Conservation (phyloP, 35 echinoderm and acorn worm genomes). For the Patiria miniata region DNA sequence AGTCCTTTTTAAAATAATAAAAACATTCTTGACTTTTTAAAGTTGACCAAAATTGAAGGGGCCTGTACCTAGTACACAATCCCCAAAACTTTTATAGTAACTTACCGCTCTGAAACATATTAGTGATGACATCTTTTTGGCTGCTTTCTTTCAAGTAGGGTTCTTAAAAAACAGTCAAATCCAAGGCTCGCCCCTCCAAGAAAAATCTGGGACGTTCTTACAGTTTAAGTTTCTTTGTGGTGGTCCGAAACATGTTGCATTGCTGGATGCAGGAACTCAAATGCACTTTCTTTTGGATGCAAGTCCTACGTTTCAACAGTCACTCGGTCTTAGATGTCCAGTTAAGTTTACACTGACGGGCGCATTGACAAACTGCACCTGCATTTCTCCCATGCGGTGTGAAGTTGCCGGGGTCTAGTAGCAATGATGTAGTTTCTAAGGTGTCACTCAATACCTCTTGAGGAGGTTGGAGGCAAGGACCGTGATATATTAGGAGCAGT, state of each 20-base stretch:
- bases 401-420: neutral
- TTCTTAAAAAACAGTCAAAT: too few relatives aligned
- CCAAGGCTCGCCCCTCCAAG: too few relatives aligned
- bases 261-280: too few relatives aligned
- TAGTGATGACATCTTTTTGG: slow-evolving; percentile 29
- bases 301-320: neutral
- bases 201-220: too few relatives aligned
- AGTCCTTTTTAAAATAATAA: too few relatives aligned
- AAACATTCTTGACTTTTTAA: too few relatives aligned
- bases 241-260: too few relatives aligned
- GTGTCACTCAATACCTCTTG: neutral
- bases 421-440: neutral
- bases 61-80: too few relatives aligned
- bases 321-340: neutral
- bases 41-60: too few relatives aligned
- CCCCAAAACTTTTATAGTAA: neutral
- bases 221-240: too few relatives aligned
- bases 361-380: neutral
- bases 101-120: slow-evolving; percentile 41
- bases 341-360: slow-evolving; percentile 3
- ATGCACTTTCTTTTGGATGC: too few relatives aligned
- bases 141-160: neutral
- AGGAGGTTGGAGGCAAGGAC: neutral
- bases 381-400: neutral
- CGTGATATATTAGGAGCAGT: neutral